Percentiles rank a stretch among this genome's conserved stretches.
Conservation (phyloP, 2,113 vertebrate species). For the Tupaia chinensis region DNA sequence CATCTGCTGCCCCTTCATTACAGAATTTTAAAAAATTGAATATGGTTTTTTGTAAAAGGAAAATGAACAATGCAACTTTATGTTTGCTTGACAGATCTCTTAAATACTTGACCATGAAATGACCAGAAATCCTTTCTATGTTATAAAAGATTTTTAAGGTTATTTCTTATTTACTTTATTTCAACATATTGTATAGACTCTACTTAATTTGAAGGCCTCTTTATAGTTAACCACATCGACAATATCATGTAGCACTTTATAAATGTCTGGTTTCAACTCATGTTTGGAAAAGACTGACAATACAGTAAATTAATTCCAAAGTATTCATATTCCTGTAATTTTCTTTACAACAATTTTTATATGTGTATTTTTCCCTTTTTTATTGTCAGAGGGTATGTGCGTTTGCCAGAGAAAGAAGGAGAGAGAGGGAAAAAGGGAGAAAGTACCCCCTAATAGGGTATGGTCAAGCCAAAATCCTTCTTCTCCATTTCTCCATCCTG, state of each 20-base stretch:
- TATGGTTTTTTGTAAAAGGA: neutral
- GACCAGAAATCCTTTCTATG: neutral
- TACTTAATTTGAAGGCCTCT: neutral
- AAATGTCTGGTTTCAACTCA: neutral
- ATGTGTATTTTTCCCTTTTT: too few relatives aligned
- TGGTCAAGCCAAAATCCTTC: too few relatives aligned
- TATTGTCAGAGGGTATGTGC: too few relatives aligned
- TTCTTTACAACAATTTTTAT: neutral
- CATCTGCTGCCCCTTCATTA: neutral
- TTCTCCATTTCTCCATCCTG: too few relatives aligned
- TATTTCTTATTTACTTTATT: neutral
- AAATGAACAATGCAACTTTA: neutral
- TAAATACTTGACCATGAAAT: neutral
- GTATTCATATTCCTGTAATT: neutral
- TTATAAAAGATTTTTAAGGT: neutral
- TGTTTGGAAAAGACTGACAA: neutral
- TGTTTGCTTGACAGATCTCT: neutral
- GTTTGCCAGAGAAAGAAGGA: too few relatives aligned
- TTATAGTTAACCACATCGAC: neutral
- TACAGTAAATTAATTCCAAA: constrained; percentile 35
- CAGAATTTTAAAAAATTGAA: neutral
- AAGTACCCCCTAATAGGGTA: too few relatives aligned
- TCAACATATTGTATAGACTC: neutral
- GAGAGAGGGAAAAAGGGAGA: too few relatives aligned
- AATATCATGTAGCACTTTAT: neutral